Conservation (phyloP, 2,888 invertebrate species). For the Hyalella azteca region DNA sequence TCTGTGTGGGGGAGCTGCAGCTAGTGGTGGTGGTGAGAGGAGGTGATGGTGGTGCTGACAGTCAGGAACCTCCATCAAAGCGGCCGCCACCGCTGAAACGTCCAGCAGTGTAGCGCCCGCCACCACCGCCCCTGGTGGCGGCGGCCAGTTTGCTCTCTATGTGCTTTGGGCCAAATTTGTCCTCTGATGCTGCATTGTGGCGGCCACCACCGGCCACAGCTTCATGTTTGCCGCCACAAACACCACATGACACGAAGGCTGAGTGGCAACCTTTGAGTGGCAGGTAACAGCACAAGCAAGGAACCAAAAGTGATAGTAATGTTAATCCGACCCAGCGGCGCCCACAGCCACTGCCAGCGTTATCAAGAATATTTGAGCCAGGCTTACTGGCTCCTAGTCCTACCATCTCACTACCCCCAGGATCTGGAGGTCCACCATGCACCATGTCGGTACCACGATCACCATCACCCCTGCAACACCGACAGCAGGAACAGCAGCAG, state of each 20-base stretch:
- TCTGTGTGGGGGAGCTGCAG: constrained; percentile 38
- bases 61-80: constrained; percentile 25
- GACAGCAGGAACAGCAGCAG: constrained; percentile 93
- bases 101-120: neutral
- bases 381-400: neutral
- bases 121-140: neutral
- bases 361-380: neutral
- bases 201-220: constrained; percentile 44
- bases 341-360: constrained; percentile 66
- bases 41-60: constrained; percentile 39
- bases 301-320: constrained; percentile 83
- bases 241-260: constrained; percentile 78
- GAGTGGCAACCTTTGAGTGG: constrained; percentile 84
- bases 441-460: constrained; percentile 82
- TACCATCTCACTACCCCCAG: constrained; percentile 57
- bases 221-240: constrained; percentile 82
- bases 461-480: constrained; percentile 82
- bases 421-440: constrained; percentile 82
- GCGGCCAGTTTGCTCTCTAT: constrained; percentile 18
- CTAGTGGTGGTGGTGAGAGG: constrained; percentile 38
- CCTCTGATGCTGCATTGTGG: neutral
- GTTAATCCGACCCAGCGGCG: constrained; percentile 87
- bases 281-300: constrained; percentile 93
- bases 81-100: constrained; percentile 10
- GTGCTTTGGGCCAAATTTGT: constrained; percentile 11